phyloP scores from a whole-genome alignment of 2,888 invertebrate genomes.

The Ormyrus nitidulus region DNA sequence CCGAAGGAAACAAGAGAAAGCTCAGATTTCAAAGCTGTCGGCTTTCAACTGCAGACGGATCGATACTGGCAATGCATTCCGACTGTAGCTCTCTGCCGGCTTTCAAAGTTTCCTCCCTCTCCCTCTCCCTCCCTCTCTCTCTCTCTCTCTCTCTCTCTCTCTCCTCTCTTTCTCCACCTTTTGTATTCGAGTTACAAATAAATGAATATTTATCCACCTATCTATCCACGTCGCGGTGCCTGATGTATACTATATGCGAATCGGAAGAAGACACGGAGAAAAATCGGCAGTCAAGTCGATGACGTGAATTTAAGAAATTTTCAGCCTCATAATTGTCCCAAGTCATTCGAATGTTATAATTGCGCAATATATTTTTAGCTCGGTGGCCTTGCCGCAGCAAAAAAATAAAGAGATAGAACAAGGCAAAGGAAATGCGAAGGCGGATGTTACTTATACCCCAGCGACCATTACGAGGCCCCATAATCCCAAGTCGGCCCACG shows the following conservation, averaged over 20 bases:
- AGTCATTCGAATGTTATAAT: too few species aligned
- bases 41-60: constrained; percentile 44
- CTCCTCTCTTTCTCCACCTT: too few species aligned
- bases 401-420: neutral
- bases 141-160: too few species aligned
- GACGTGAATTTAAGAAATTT: too few species aligned
- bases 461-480: constrained; percentile 33
- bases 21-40: constrained; percentile 49
- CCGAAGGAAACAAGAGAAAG: constrained; percentile 3
- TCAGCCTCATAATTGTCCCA: too few species aligned
- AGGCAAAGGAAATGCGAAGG: constrained; percentile 21
- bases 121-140: neutral
- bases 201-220: too few species aligned
- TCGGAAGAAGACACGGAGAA: too few species aligned
- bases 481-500: constrained; percentile 22
- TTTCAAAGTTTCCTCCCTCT: neutral
- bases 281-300: too few species aligned
- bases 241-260: too few species aligned
- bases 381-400: neutral
- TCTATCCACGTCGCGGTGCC: too few species aligned
- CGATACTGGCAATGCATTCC: constrained; percentile 42
- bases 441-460: constrained; percentile 36
- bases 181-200: too few species aligned
- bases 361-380: too few species aligned
- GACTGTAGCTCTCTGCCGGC: neutral